Evolutionary conservation across 2,888 invertebrate genomes (phyloP), one percentile per base, ranked within the genome.

Genomic region (Sialis lutaria): DNA sequence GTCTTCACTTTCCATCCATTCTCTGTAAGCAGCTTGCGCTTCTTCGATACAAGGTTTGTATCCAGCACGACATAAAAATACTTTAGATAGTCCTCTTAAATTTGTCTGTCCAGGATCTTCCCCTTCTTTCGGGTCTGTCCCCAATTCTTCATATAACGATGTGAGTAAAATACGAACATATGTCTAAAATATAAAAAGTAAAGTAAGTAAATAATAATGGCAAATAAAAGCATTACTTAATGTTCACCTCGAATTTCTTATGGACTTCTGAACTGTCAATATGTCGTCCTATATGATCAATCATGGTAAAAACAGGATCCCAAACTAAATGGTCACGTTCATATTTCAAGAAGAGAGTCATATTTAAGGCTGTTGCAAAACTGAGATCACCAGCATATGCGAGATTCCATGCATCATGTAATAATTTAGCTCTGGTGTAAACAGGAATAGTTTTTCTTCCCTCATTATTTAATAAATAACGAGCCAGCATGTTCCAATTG

Each of bases 231-330:
- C n/a, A 35, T 37, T 7, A 37, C 12, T 9, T 37, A 41, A 30
- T 31, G 54, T 60, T 62, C 57, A 82, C 86, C 70, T 82, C 78
- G 57, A 86, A 85, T 58, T 84, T 83, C 37, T 72, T 71, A 49
- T 81, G 70, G 53, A 80, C 72, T 6, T 68, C 72, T 48, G 70
- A 74, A 55, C 74, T 74, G 52, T 79, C 77, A 54, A 86, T 79
- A 53, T 82, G 82, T 50, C 79, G 69, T 33, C 84, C 82, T 46
- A 87, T 73, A 55, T 86, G 85, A 59, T 87, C 86, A 42, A 87
- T 79, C 69, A 86, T 80, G 2, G 84, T 84, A 56, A 87, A 87
- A 6, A 85, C 77, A 0, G 85, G 83, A 58, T 83, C 81, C 87
- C 87, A 88, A 0, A 85, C 85, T 1, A 84, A 64, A 53, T 82